A percentile compares a stretch with the other conserved stretches of the same genome.
Conservation (phyloP, 2,113 vertebrate species). For the Salvelinus namaycush region DNA sequence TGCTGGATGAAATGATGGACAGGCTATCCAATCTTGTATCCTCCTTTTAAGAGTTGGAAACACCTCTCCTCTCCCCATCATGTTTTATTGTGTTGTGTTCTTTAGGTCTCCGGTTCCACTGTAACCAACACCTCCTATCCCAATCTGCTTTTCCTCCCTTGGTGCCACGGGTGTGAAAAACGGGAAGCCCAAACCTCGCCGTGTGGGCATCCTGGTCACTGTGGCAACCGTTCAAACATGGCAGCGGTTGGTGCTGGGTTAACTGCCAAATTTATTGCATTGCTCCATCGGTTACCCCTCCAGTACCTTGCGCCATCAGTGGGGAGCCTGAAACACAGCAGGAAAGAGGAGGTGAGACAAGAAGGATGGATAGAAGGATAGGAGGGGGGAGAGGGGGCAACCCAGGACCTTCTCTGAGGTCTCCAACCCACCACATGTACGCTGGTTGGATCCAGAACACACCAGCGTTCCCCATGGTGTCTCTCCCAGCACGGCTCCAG, state of each 20-base stretch:
- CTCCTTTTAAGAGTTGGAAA: neutral
- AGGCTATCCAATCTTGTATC: slow-evolving; percentile 5
- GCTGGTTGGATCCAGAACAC: slow-evolving; percentile 33
- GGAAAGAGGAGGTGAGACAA: slow-evolving; percentile 58
- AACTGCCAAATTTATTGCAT: slow-evolving; percentile 61
- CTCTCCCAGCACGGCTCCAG: slow-evolving; percentile 35
- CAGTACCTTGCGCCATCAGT: slow-evolving; percentile 46
- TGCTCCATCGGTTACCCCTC: slow-evolving; percentile 49
- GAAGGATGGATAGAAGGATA: neutral
- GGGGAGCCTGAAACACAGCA: slow-evolving; percentile 50
- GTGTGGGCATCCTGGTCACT: slow-evolving; percentile 44
- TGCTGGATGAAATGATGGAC: no score
- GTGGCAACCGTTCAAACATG: slow-evolving; percentile 61
- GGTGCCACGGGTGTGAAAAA: slow-evolving; percentile 39
- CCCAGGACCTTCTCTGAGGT: slow-evolving; percentile 26
- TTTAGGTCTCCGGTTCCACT: slow-evolving; percentile 21
- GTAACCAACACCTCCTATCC: slow-evolving; percentile 48
- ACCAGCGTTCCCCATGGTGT: slow-evolving; percentile 16
- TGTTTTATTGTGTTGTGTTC: neutral
- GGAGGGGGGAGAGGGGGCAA: slow-evolving; percentile 23
- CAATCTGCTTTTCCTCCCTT: slow-evolving; percentile 35
- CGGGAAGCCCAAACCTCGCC: slow-evolving; percentile 33
- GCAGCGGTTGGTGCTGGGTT: slow-evolving; percentile 49
- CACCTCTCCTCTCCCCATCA: neutral
- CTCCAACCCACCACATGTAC: slow-evolving; percentile 21